These are phyloP conservation scores for Dicaeum eximium DNA, from an alignment of 2,113 vertebrate genomes.

Conservation along the genomic window DNA sequence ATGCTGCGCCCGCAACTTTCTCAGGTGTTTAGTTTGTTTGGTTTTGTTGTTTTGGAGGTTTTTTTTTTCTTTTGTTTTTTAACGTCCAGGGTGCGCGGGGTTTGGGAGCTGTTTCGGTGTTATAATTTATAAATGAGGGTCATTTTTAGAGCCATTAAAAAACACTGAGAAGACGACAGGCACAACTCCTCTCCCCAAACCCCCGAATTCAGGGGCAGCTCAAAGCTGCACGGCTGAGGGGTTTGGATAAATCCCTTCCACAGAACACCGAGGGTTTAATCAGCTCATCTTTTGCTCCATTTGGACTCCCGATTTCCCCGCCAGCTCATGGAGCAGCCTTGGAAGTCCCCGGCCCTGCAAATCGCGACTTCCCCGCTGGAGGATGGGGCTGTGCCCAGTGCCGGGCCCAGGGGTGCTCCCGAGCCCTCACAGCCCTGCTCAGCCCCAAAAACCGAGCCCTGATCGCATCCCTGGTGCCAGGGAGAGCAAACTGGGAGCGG, in stretches of 20 bases:
- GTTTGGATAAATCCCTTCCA: not conserved
- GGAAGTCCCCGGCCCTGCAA: not conserved
- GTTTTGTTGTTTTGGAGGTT: not conserved
- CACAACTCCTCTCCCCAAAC: fast-evolving
- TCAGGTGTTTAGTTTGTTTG: not conserved
- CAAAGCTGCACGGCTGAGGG: too few species aligned
- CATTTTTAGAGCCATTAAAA: not conserved
- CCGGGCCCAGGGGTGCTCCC: not conserved
- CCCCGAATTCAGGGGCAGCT: not conserved
- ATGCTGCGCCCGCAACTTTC: not conserved
- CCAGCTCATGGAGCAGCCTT: not conserved
- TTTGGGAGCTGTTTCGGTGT: not conserved
- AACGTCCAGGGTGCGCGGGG: not conserved
- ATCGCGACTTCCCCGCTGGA: fast-evolving
- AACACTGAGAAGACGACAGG: fast-evolving
- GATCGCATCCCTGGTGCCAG: not conserved
- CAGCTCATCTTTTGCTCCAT: fast-evolving
- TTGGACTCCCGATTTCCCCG: not conserved
- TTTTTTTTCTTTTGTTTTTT: not conserved
- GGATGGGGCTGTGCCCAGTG: fast-evolving
- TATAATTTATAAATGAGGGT: not conserved
- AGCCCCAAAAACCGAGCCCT: not conserved
- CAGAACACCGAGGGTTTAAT: not conserved
- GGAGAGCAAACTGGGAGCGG: not conserved
- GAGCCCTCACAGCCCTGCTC: fast-evolving